These are phyloP conservation scores for Barbus barbus DNA, from an alignment of 2,113 vertebrate species.

Conservation along the genomic window DNA sequence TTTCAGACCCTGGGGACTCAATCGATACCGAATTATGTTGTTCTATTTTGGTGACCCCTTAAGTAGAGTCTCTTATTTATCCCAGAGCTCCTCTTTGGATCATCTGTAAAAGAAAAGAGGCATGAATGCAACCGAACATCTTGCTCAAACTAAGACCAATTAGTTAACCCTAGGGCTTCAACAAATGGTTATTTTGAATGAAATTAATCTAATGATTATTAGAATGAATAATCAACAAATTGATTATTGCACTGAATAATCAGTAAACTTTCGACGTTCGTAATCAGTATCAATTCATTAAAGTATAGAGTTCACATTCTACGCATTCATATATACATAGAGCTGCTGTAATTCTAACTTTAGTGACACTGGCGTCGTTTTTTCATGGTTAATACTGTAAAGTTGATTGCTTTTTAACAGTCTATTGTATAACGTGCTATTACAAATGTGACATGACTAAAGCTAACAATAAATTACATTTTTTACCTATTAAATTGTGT, in stretches of 20 bases:
- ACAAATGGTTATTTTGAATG: background rate
- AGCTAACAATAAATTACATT: too few relatives aligned
- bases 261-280: too few relatives aligned
- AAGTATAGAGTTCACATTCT: too few relatives aligned
- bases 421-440: too few relatives aligned
- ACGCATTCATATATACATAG: too few relatives aligned
- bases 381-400: too few relatives aligned
- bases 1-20: slow-evolving; percentile 57
- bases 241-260: background rate
- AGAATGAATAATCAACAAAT: background rate
- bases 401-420: too few relatives aligned
- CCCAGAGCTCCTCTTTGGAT: slow-evolving; percentile 49
- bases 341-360: too few relatives aligned
- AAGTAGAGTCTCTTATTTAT: slow-evolving; percentile 65
- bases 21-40: slow-evolving; percentile 78
- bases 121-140: background rate
- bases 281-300: too few relatives aligned
- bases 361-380: too few relatives aligned
- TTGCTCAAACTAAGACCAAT: background rate
- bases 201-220: background rate
- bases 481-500: too few relatives aligned
- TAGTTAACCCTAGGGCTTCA: background rate
- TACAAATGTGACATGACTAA: too few relatives aligned
- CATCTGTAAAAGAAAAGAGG: slow-evolving; percentile 16
- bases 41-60: slow-evolving; percentile 69